Evolutionary conservation across 1,140 invertebrate species (phyloP).

Genomic region (Trypoxylus dichotomus): DNA sequence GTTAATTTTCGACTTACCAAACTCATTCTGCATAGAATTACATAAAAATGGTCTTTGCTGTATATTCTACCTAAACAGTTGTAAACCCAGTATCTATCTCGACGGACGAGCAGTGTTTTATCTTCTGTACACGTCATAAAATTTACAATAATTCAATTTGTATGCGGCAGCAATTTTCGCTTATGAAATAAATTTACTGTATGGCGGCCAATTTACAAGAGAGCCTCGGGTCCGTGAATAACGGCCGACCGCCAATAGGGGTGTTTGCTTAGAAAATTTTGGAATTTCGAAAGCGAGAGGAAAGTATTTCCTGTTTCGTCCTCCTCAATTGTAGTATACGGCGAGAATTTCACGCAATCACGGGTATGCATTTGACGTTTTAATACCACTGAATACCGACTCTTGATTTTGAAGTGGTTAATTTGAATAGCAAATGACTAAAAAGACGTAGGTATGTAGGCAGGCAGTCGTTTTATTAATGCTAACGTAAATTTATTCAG

Average conservation of each 20-base stretch:
- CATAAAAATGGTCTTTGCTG: neutral
- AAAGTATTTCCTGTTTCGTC: neutral
- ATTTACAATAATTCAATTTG: constrained; percentile 21
- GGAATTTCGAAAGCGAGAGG: neutral
- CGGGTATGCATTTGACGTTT: constrained; percentile 16
- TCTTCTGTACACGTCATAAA: neutral
- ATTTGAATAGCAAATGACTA: constrained; percentile 21
- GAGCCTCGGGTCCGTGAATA: neutral
- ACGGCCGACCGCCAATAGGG: neutral
- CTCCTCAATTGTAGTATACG: neutral
- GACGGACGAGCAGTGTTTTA: neutral
- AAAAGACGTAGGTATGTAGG: neutral
- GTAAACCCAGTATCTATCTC: neutral
- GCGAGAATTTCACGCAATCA: neutral
- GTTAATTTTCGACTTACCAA: neutral
- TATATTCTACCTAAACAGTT: neutral
- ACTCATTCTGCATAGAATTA: neutral
- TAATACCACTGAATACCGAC: neutral
- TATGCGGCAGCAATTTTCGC: constrained; percentile 19
- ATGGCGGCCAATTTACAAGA: constrained; percentile 18
- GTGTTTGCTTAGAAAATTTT: constrained; percentile 22
- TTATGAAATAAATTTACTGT: constrained; percentile 21
- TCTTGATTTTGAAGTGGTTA: constrained; percentile 20
- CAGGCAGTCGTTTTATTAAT: neutral
- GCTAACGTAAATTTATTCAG: constrained; percentile 14